These are phyloP conservation scores for Poeciliopsis occidentalis DNA, from an alignment of 2,113 vertebrate species.

Conservation along the genomic window DNA sequence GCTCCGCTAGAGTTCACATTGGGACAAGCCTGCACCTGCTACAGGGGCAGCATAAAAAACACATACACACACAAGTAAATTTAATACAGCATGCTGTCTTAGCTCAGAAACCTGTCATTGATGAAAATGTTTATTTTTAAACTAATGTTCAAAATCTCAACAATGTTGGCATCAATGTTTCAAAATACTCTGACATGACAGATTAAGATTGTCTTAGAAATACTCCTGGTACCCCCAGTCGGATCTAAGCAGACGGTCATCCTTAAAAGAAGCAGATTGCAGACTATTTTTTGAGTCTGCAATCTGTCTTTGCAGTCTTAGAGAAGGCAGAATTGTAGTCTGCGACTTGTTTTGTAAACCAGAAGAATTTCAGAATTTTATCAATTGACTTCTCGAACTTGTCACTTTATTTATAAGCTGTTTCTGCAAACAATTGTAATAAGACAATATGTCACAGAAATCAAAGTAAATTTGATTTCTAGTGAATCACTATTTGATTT, in stretches of 20 bases:
- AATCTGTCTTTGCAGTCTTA: too few species aligned
- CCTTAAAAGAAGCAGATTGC: constrained; percentile 32
- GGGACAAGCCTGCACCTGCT: constrained; percentile 72
- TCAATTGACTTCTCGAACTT: background rate
- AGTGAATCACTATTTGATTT: too few species aligned
- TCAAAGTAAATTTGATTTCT: background rate
- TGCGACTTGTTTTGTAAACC: background rate
- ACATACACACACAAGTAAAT: constrained; percentile 13
- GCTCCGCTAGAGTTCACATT: constrained; percentile 62
- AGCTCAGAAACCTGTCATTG: constrained; percentile 16
- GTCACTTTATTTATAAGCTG: background rate
- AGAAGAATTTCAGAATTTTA: background rate
- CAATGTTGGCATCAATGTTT: constrained; percentile 13
- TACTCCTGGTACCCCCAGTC: background rate
- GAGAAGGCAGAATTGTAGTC: constrained; percentile 20
- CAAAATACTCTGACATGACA: constrained; percentile 16
- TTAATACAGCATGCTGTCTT: background rate
- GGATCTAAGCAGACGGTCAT: constrained; percentile 46
- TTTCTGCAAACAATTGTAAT: background rate
- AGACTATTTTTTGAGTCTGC: constrained; percentile 7
- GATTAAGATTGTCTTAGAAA: constrained; percentile 40
- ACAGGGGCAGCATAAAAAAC: constrained; percentile 11
- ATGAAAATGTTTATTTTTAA: constrained; percentile 38
- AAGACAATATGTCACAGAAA: background rate
- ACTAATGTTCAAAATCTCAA: constrained; percentile 1